A percentile compares a stretch with the other conserved stretches of the same genome.
These are phyloP conservation scores for Pterostichus niger DNA, from an alignment of 2,888 invertebrate genomes.

Conservation along the genomic window DNA sequence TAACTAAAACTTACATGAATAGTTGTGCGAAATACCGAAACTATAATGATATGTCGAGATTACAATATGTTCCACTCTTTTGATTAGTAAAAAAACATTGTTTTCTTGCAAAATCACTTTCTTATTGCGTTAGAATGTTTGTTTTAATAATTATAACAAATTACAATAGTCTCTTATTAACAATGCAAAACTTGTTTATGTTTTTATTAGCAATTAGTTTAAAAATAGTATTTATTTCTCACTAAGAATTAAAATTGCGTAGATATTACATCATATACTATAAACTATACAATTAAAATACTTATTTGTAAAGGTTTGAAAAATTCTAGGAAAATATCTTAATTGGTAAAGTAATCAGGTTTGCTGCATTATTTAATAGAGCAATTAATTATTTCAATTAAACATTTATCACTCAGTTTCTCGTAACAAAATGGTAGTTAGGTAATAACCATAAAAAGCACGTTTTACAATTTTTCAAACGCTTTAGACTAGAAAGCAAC, in stretches of 20 bases:
- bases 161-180: constrained; percentile 34
- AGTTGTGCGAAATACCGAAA: too few species aligned
- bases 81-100: too few species aligned
- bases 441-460: constrained; percentile 20
- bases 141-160: constrained; percentile 43
- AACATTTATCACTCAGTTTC: constrained; percentile 26
- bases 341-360: constrained; percentile 48
- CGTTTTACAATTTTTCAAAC: constrained; percentile 19
- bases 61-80: too few species aligned
- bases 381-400: constrained; percentile 55
- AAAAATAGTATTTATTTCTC: constrained; percentile 41
- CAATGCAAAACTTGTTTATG: constrained; percentile 36
- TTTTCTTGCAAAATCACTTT: neutral
- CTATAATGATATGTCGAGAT: too few species aligned
- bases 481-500: too few species aligned
- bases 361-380: constrained; percentile 50
- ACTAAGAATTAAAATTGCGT: neutral
- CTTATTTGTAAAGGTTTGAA: constrained; percentile 24
- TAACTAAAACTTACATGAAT: too few species aligned
- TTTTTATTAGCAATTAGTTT: constrained; percentile 21
- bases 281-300: constrained; percentile 25
- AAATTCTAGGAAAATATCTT: constrained; percentile 50
- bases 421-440: neutral
- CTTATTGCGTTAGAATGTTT: constrained; percentile 14
- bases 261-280: constrained; percentile 43